Evolutionary conservation across 1,140 invertebrate genomes (phyloP).

Genomic region (Hylaeus volcanicus): DNA sequence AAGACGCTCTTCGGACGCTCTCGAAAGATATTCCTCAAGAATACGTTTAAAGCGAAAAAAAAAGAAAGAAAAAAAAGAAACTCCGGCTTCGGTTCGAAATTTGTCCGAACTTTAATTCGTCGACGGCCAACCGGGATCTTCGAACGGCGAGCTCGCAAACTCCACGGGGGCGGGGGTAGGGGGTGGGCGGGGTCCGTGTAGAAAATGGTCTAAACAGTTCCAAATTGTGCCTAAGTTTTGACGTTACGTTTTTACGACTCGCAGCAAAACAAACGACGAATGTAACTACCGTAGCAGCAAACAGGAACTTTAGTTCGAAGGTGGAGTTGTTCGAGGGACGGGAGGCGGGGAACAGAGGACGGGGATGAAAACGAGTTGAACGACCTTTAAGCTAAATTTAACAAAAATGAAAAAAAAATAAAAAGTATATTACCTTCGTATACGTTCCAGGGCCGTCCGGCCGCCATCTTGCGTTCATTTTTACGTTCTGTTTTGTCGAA

Average conservation of each 20-base stretch:
- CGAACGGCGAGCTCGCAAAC: slow-evolving; percentile 33
- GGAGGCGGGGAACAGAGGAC: slow-evolving; percentile 17
- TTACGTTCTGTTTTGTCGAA: slow-evolving; percentile 80
- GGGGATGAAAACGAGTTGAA: slow-evolving; percentile 32
- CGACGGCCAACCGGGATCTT: slow-evolving; percentile 3
- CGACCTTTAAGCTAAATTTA: slow-evolving; percentile 53
- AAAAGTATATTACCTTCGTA: slow-evolving; percentile 70
- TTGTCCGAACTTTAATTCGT: neutral
- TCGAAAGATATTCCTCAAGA: neutral
- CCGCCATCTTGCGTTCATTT: slow-evolving; percentile 79
- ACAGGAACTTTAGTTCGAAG: slow-evolving; percentile 56
- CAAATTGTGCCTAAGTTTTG: slow-evolving; percentile 81
- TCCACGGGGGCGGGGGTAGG: slow-evolving; percentile 3
- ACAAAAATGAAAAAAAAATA: slow-evolving; percentile 37
- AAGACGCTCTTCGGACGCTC: neutral
- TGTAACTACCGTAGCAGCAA: slow-evolving; percentile 53
- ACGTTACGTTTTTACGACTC: slow-evolving; percentile 76
- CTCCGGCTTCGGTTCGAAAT: neutral
- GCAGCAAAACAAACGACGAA: slow-evolving; percentile 62
- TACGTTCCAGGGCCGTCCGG: slow-evolving; percentile 74
- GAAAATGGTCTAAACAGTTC: slow-evolving; percentile 79
- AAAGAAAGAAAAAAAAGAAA: no score
- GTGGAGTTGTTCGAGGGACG: slow-evolving; percentile 24
- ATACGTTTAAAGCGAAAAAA: neutral
- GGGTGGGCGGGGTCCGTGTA: slow-evolving; percentile 18